Percentiles rank a stretch among this genome's conserved stretches.
Evolutionary conservation across 2,797 vertebrate genomes (phyloP).

Genomic region (Antrozous pallidus): DNA sequence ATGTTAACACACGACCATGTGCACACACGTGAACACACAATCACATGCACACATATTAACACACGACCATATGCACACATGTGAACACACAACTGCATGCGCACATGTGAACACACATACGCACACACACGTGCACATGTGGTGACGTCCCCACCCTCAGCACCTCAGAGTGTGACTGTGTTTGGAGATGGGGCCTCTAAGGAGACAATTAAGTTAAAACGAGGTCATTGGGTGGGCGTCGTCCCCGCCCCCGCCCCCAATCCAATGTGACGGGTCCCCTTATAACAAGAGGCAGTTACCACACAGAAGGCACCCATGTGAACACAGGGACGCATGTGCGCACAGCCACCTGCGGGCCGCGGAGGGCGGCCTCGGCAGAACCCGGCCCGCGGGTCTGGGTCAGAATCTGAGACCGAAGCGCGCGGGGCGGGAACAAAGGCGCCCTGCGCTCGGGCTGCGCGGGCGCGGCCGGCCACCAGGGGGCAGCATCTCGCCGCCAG

Average conservation of each 20-base stretch:
- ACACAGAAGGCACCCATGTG: background rate
- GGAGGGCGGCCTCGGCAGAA: background rate
- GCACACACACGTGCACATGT: background rate
- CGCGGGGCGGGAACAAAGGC: constrained; percentile 62
- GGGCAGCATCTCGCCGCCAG: constrained; percentile 45
- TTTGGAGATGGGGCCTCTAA: background rate
- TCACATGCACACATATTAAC: no score
- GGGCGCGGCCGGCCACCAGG: background rate
- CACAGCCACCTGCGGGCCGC: rapidly evolving
- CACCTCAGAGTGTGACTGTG: background rate
- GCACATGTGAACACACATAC: no score
- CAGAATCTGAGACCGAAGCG: no score
- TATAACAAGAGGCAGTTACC: background rate
- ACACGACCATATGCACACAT: background rate
- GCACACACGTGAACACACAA: no score
- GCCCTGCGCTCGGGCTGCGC: rapidly evolving
- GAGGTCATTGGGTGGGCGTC: background rate
- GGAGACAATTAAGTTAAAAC: background rate
- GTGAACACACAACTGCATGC: no score
- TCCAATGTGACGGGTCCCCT: background rate
- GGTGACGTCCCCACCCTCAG: background rate
- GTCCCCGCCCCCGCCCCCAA: no score
- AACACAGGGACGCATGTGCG: background rate
- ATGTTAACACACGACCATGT: no score
- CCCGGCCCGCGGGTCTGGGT: rapidly evolving